phyloP scores from a whole-genome alignment of 2,797 vertebrate species.

The Heliangelus exortis region DNA sequence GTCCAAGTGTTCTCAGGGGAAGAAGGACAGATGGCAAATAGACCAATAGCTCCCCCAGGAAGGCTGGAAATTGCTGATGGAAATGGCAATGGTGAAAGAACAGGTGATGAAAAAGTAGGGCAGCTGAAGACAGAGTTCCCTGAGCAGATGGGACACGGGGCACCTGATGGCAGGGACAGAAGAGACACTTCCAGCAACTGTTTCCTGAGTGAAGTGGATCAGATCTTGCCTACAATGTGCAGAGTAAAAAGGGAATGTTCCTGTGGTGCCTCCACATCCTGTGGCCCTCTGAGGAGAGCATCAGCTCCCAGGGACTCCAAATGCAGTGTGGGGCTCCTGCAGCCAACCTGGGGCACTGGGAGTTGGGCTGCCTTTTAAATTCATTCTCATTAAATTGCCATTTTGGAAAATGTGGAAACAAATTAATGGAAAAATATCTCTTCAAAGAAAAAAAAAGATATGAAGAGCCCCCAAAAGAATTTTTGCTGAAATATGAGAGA shows the following conservation, averaged over 20 bases:
- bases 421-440: not conserved
- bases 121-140: not conserved
- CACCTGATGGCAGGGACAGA: not conserved
- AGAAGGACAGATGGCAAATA: constrained; percentile 39
- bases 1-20: constrained; percentile 19
- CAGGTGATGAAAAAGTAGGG: not conserved
- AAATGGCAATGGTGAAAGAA: constrained; percentile 4
- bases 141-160: not conserved
- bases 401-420: not conserved
- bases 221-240: not conserved
- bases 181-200: not conserved
- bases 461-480: not conserved
- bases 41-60: not conserved
- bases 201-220: not conserved
- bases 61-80: constrained; percentile 19
- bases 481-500: not conserved
- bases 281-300: not conserved
- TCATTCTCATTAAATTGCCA: not conserved
- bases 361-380: not conserved
- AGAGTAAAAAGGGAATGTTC: not conserved
- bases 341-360: not conserved
- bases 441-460: not conserved
- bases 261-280: rapidly evolving
- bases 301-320: not conserved
- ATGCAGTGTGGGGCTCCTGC: not conserved